Evolutionary conservation across 1,140 invertebrate genomes (phyloP), one percentile per base, ranked within the genome.

Genomic region (Whitmania pigra): DNA sequence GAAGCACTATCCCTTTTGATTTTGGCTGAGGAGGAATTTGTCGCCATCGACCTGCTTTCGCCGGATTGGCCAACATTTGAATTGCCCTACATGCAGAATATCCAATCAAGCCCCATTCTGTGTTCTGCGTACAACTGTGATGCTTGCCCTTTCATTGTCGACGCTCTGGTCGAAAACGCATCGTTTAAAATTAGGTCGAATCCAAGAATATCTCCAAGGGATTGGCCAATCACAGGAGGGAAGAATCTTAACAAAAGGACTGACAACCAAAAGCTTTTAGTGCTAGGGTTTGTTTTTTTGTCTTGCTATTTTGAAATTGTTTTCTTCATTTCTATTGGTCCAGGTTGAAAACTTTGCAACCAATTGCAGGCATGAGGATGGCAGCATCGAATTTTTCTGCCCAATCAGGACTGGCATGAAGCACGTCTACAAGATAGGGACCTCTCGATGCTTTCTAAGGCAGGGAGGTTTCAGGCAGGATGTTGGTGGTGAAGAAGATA

Each of bases 1-100:
- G 57, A 63, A 76, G 82, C 83, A 0, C 78, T 83, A 57, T 76
- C 87, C 6, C 81, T 95, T 22, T 83, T 94, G 57, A 90, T 97
- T 9, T 82, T 97, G 31, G 89, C 90, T 0, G 94, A 97, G 79
- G 94, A 98, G 81, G 94, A 98, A 83, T 78, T 97, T 31, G 89
- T 97, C 27, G 89, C 88, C 18, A 89, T 96, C 67, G 93, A 98
- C 83, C 84, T 98, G 25, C 85, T 87, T 25, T 87, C 88, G 77
- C 84, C 88, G 0, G 87, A 88, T 74, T 94, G 93, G 89, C 88
- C 89, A 71, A 71, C 79, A 4, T 87, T 93, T 81, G 86, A 88
- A 55, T 83, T 93, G 71, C 94, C 94, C 0, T 97, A 97, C 84
- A 83, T 97, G 57, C 89, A 54, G 71, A 92, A 91, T 2, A 86